Conservation (phyloP, 1,140 invertebrate species). For the Drosophila eugracilis region DNA sequence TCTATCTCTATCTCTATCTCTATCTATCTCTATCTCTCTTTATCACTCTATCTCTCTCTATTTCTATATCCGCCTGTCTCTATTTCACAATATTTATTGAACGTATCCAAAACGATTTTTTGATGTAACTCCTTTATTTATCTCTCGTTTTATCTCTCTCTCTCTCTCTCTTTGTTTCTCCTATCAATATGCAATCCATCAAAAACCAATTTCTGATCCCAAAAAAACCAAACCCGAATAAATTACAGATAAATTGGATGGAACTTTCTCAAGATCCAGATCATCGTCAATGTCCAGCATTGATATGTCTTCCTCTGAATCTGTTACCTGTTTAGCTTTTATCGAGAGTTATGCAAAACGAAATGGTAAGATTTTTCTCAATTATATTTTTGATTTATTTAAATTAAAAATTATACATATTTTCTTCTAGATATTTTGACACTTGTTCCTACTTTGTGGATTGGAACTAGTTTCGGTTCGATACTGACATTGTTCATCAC, state of each 20-base stretch:
- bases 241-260: conserved; percentile 95
- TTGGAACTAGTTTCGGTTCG: conserved; percentile 97
- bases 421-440: conserved; percentile 68
- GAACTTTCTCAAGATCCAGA: conserved; percentile 96
- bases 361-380: conserved; percentile 88
- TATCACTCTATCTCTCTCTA: conserved; percentile 24
- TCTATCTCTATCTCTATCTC: conserved; percentile 56
- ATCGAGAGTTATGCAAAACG: conserved; percentile 98
- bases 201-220: conserved; percentile 14
- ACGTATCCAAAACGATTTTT: conserved; percentile 40
- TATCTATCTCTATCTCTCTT: conserved; percentile 39
- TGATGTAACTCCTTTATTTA: conserved; percentile 49
- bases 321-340: conserved; percentile 97
- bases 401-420: neutral
- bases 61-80: conserved; percentile 48
- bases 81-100: conserved; percentile 39
- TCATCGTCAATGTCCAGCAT: conserved; percentile 98
- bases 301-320: conserved; percentile 97
- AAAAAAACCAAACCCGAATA: conserved; percentile 41
- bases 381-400: neutral
- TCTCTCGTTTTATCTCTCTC: conserved; percentile 35
- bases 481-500: conserved; percentile 96
- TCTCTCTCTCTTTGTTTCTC: no score
- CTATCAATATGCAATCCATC: conserved; percentile 37
- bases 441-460: conserved; percentile 93